phyloP scores from a whole-genome alignment of 2,797 vertebrate genomes.

The Coranthus polyacanthus region DNA sequence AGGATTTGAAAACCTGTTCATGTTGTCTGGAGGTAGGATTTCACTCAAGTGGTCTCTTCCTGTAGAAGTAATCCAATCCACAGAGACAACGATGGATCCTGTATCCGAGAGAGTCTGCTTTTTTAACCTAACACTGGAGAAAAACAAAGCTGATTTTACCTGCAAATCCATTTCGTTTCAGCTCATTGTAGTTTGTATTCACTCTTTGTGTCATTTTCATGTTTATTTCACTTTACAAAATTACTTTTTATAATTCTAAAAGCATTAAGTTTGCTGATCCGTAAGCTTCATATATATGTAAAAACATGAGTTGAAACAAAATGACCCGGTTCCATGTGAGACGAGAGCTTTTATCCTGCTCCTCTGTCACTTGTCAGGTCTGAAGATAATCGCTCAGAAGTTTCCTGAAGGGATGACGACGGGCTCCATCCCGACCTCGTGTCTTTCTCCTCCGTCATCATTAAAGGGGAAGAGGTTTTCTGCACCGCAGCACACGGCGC shows the following conservation, averaged over 20 bases:
- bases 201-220: too few species aligned
- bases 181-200: too few species aligned
- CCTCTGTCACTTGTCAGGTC: conserved; percentile 79
- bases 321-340: too few species aligned
- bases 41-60: not conserved
- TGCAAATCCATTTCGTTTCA: too few species aligned
- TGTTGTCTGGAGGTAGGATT: conserved; percentile 93
- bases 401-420: conserved; percentile 92
- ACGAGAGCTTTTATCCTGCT: too few species aligned
- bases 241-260: too few species aligned
- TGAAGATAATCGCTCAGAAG: conserved; percentile 92
- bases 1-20: conserved; percentile 95
- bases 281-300: too few species aligned
- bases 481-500: conserved; percentile 10
- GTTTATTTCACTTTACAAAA: too few species aligned
- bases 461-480: conserved; percentile 69
- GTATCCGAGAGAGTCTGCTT: not conserved
- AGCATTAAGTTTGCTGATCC: too few species aligned
- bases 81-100: not conserved
- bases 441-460: conserved; percentile 70
- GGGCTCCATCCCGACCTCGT: conserved; percentile 86
- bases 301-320: too few species aligned
- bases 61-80: not conserved
- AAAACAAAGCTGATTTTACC: not conserved
- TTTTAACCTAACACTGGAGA: not conserved